Conservation (phyloP, 1,140 invertebrate genomes). For the Bactericera cockerelli region DNA sequence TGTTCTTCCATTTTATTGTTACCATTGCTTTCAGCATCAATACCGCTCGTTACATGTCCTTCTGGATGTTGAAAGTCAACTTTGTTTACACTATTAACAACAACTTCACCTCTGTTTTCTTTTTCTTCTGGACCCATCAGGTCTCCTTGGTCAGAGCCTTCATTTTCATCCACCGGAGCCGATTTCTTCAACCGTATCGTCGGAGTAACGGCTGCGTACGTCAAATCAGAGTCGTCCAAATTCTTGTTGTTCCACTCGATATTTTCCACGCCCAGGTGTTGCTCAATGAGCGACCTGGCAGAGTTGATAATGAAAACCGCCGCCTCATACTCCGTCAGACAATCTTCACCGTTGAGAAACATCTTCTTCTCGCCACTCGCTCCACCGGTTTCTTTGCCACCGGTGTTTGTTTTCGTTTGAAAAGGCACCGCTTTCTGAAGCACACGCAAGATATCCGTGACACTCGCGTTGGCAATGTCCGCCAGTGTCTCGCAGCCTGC, state of each 20-base stretch:
- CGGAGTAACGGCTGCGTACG: neutral
- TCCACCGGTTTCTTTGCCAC: constrained; percentile 11
- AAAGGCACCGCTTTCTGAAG: constrained; percentile 68
- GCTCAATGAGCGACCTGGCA: constrained; percentile 51
- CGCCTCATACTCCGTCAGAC: constrained; percentile 65
- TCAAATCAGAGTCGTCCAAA: neutral
- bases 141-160: neutral
- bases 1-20: too few relatives aligned
- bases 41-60: too few relatives aligned
- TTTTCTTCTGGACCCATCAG: neutral
- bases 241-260: constrained; percentile 28
- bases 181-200: neutral
- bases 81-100: too few relatives aligned
- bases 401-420: constrained; percentile 46
- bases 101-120: too few relatives aligned
- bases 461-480: constrained; percentile 56
- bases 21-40: too few relatives aligned
- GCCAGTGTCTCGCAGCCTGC: constrained; percentile 63
- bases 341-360: constrained; percentile 68
- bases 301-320: constrained; percentile 62
- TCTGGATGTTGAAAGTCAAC: too few relatives aligned
- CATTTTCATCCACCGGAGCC: neutral
- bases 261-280: constrained; percentile 34
- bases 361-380: constrained; percentile 30
- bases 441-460: constrained; percentile 52